Evolutionary conservation across 2,113 vertebrate genomes (phyloP).

Genomic region (Tursiops truncatus): DNA sequence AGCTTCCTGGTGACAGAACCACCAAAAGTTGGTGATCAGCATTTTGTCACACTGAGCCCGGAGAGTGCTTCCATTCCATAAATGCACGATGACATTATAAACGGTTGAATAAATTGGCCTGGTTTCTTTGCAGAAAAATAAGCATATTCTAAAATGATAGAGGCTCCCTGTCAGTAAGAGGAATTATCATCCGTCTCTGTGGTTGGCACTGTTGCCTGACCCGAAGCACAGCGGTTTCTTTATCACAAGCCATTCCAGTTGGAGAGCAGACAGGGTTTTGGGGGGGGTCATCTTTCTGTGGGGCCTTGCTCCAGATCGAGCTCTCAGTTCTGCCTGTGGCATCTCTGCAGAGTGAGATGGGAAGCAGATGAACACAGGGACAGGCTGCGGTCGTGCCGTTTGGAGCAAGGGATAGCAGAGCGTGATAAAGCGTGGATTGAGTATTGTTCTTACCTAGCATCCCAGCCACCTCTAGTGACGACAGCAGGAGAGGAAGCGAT

Average conservation of each 20-base stretch:
- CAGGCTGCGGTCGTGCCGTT: not conserved
- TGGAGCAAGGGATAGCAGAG: slow-evolving; percentile 1
- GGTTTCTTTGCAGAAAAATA: slow-evolving; percentile 43
- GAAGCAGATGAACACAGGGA: not conserved
- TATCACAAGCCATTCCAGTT: slow-evolving; percentile 26
- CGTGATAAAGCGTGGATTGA: not conserved
- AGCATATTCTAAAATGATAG: slow-evolving; percentile 41
- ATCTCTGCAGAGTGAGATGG: not conserved
- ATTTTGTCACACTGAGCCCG: not conserved
- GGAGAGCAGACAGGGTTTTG: slow-evolving; percentile 23
- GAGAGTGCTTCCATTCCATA: slow-evolving; percentile 43
- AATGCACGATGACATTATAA: slow-evolving; percentile 12
- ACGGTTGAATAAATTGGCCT: slow-evolving; percentile 32
- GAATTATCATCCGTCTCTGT: not conserved
- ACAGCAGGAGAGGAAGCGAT: not conserved
- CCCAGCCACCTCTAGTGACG: not conserved
- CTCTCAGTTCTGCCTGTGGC: not conserved
- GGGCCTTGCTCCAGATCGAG: slow-evolving; percentile 5
- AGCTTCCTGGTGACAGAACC: not conserved
- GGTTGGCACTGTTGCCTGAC: slow-evolving; percentile 16
- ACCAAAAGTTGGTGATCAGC: not conserved
- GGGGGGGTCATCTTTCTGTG: not conserved
- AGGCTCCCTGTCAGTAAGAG: slow-evolving; percentile 26
- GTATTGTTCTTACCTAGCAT: not conserved
- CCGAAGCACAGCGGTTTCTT: slow-evolving; percentile 31